Conservation (phyloP, 2,113 vertebrate genomes). For the Lichenostomus cassidix region DNA sequence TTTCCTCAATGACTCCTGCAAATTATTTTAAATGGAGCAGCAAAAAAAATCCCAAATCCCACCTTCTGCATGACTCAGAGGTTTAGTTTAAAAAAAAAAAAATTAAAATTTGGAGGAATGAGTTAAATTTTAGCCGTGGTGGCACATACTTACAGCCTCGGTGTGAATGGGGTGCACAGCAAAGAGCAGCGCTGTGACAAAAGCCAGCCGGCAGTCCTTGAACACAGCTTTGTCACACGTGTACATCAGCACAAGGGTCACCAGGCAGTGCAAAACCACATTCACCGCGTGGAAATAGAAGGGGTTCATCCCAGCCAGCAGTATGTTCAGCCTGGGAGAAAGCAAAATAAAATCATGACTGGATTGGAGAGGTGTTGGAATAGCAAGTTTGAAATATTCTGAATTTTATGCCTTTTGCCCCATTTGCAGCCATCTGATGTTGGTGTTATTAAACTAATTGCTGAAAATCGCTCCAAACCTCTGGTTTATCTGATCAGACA, state of each 20-base stretch:
- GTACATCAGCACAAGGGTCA: constrained; percentile 87
- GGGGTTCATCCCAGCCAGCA: constrained; percentile 88
- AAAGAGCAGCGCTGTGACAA: constrained; percentile 88
- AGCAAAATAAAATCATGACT: neutral
- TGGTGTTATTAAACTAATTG: neutral
- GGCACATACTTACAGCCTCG: constrained; percentile 87
- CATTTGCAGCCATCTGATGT: neutral
- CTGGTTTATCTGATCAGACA: neutral
- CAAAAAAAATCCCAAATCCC: neutral
- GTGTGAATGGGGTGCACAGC: constrained; percentile 95
- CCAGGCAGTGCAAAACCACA: constrained; percentile 85
- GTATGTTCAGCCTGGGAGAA: constrained; percentile 84
- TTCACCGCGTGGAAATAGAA: constrained; percentile 92
- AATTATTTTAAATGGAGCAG: neutral
- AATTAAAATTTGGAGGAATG: neutral
- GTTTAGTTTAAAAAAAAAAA: neutral
- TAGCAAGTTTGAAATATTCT: neutral
- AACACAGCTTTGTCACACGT: constrained; percentile 87
- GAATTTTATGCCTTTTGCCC: neutral
- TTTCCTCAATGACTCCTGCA: neutral
- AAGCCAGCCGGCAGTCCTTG: constrained; percentile 77
- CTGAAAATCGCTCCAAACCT: neutral
- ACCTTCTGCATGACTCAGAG: neutral
- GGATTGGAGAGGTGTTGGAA: neutral
- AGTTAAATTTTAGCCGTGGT: neutral